These are phyloP conservation scores for Buceros bicornis DNA, from an alignment of 2,797 vertebrate species.

Conservation along the genomic window DNA sequence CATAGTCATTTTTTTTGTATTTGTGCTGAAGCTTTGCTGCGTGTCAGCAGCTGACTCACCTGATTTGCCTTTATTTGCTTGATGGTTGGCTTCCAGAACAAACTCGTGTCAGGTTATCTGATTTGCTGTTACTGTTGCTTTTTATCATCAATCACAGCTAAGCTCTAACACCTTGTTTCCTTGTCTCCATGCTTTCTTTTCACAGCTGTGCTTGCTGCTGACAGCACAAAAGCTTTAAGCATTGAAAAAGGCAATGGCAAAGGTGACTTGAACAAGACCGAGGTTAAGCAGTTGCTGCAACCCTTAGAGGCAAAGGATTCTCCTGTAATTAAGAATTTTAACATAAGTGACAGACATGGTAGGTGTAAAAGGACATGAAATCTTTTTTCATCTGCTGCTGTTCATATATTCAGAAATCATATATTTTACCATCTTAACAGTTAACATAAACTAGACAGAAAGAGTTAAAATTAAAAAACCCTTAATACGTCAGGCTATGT, in stretches of 20 bases:
- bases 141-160: slow-evolving; percentile 59
- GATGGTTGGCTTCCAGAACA: not conserved
- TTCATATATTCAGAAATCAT: not conserved
- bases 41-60: slow-evolving; percentile 11
- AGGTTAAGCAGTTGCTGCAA: not conserved
- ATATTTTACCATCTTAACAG: not conserved
- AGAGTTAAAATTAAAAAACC: not conserved
- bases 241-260: not conserved
- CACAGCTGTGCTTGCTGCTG: slow-evolving; percentile 41
- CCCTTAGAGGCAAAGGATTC: slow-evolving; percentile 13
- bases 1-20: not conserved
- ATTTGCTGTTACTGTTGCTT: slow-evolving; percentile 50
- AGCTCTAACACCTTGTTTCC: slow-evolving; percentile 38
- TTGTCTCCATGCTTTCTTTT: slow-evolving; percentile 21
- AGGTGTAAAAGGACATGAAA: not conserved
- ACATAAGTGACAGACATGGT: not conserved
- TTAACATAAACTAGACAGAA: not conserved
- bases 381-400: not conserved
- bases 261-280: slow-evolving; percentile 7
- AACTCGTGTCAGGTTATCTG: slow-evolving; percentile 30
- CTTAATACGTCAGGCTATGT: not conserved
- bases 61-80: slow-evolving; percentile 21
- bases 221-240: slow-evolving; percentile 6
- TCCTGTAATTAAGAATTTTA: slow-evolving; percentile 51
- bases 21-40: not conserved